A percentile compares a stretch with the other conserved stretches of the same genome.
These are phyloP conservation scores for Silurus meridionalis DNA, from an alignment of 2,113 vertebrate species.

Conservation along the genomic window DNA sequence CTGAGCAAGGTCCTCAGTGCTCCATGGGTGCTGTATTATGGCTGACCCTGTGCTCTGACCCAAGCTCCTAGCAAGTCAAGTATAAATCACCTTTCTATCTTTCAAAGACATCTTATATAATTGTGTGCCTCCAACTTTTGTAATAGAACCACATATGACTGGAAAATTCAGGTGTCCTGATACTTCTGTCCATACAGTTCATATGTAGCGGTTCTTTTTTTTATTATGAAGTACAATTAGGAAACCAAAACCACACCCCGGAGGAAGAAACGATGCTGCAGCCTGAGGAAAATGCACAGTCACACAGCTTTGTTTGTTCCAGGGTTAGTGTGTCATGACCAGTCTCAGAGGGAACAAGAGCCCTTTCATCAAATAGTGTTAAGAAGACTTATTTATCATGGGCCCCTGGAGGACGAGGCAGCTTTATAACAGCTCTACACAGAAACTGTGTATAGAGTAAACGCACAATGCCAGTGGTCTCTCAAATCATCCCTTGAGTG, in stretches of 20 bases:
- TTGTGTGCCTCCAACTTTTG: too few species aligned
- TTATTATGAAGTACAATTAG: neutral
- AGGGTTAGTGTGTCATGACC: constrained; percentile 19
- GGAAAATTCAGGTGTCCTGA: too few species aligned
- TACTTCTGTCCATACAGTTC: neutral
- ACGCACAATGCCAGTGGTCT: neutral
- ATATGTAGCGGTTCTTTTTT: neutral
- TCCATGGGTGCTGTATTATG: too few species aligned
- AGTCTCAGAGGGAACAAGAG: constrained; percentile 3
- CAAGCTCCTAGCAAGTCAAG: too few species aligned
- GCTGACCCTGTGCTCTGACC: too few species aligned
- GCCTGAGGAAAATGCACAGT: neutral
- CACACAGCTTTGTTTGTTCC: neutral
- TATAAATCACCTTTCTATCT: too few species aligned
- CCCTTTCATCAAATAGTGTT: constrained; percentile 1
- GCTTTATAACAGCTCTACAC: neutral
- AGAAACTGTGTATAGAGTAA: neutral
- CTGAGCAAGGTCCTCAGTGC: too few species aligned
- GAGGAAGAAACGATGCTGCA: neutral
- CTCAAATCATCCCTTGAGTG: neutral
- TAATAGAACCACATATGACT: too few species aligned
- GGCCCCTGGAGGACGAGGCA: neutral
- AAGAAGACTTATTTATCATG: constrained; percentile 29
- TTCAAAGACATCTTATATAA: too few species aligned
- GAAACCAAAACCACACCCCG: neutral